phyloP scores from a whole-genome alignment of 2,888 invertebrate genomes.

The Glomeris marginata region DNA sequence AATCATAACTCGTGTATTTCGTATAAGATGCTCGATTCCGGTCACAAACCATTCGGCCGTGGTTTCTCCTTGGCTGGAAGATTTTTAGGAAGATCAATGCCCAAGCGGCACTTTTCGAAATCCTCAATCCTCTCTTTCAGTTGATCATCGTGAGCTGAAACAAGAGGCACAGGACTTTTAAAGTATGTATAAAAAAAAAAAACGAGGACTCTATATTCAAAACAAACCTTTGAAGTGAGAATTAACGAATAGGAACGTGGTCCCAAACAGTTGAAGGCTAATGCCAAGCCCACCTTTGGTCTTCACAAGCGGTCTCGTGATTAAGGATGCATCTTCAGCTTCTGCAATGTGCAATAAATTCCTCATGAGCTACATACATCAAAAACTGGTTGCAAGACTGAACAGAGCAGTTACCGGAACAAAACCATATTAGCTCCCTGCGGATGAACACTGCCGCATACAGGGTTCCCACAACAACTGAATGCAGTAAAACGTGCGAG shows the following conservation, averaged over 20 bases:
- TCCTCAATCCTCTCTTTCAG: slow-evolving; percentile 14
- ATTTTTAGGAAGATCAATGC: slow-evolving; percentile 7
- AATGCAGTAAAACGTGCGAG: slow-evolving; percentile 78
- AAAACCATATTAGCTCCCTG: slow-evolving; percentile 90
- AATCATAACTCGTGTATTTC: no score
- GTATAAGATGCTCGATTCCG: no score
- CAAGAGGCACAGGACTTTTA: neutral
- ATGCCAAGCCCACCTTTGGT: slow-evolving; percentile 88
- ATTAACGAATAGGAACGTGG: slow-evolving; percentile 85
- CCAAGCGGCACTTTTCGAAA: slow-evolving; percentile 11
- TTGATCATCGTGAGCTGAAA: slow-evolving; percentile 12
- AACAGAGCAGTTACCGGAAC: slow-evolving; percentile 42
- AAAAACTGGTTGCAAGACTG: neutral
- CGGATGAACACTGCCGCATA: slow-evolving; percentile 76
- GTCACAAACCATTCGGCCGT: neutral
- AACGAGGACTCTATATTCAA: neutral
- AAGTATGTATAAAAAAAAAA: neutral
- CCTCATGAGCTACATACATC: neutral
- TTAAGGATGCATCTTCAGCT: slow-evolving; percentile 72
- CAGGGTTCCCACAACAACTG: slow-evolving; percentile 69
- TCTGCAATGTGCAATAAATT: neutral
- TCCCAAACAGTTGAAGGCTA: slow-evolving; percentile 84
- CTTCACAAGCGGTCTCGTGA: slow-evolving; percentile 71
- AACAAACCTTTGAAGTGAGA: slow-evolving; percentile 65
- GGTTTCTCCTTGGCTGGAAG: neutral